Evolutionary conservation across 1,140 invertebrate species (phyloP).

Genomic region (Solenopsis fugax): DNA sequence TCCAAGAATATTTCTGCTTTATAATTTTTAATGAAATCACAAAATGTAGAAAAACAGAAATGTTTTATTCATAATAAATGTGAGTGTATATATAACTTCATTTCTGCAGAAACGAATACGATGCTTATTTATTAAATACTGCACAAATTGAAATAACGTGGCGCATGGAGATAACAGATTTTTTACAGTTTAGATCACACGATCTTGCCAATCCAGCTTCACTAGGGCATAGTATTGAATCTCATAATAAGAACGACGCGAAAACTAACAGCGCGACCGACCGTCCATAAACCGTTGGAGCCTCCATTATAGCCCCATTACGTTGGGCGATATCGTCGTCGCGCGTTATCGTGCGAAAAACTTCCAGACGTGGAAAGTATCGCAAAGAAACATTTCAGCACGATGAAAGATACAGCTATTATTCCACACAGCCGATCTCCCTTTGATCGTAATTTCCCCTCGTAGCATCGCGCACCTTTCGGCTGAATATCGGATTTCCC

Average conservation of each 20-base stretch:
- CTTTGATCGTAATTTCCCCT: conserved; percentile 71
- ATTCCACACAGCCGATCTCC: conserved; percentile 61
- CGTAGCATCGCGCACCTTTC: conserved; percentile 56
- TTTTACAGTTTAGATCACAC: background rate
- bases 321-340: conserved; percentile 33
- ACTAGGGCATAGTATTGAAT: conserved; percentile 14
- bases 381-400: conserved; percentile 53
- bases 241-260: conserved; percentile 26
- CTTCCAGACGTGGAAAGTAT: conserved; percentile 22
- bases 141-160: background rate
- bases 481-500: conserved; percentile 71
- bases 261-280: conserved; percentile 22
- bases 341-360: conserved; percentile 59
- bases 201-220: background rate
- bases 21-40: background rate
- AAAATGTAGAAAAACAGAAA: background rate
- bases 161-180: background rate
- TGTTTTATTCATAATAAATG: background rate
- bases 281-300: conserved; percentile 36
- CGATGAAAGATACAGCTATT: conserved; percentile 56
- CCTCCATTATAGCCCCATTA: conserved; percentile 57
- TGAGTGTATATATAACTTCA: background rate
- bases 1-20: background rate
- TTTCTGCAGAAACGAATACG: background rate
- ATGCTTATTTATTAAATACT: background rate